These are phyloP conservation scores for Halcyon chelicuti DNA, from an alignment of 2,797 vertebrate species.

Conservation along the genomic window DNA sequence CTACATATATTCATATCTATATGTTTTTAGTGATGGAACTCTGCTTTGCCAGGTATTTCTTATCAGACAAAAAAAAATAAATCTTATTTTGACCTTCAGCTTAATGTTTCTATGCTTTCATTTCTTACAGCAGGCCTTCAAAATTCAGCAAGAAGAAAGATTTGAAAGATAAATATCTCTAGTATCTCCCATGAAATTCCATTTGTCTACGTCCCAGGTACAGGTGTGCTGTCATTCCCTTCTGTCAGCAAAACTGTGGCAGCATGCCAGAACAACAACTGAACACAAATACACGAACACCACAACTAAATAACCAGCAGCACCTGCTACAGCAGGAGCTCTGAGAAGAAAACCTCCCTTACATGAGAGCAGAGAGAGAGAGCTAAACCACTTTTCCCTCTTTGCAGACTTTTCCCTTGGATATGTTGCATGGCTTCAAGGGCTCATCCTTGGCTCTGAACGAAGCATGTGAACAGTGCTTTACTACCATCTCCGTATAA, in stretches of 20 bases:
- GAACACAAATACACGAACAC: accelerated
- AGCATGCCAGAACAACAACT: background rate
- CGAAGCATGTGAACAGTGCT: background rate
- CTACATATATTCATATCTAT: background rate
- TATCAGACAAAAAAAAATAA: background rate
- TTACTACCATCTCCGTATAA: background rate
- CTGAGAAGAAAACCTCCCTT: background rate
- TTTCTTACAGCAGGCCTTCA: background rate
- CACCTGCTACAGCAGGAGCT: background rate
- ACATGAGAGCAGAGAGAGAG: background rate
- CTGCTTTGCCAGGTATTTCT: background rate
- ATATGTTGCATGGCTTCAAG: background rate
- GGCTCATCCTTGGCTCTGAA: background rate
- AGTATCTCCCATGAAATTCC: background rate
- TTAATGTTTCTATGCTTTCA: background rate
- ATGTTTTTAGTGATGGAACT: background rate
- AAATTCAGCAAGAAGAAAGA: background rate
- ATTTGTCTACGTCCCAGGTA: background rate
- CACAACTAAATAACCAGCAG: background rate
- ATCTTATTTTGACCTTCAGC: background rate
- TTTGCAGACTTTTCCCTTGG: background rate
- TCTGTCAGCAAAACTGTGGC: background rate
- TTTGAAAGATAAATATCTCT: background rate
- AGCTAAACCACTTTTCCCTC: background rate
- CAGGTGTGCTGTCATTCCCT: background rate